A percentile compares a stretch with the other conserved stretches of the same genome.
These are phyloP conservation scores for Rhynchotus rufescens DNA, from an alignment of 2,797 vertebrate species.

Conservation along the genomic window DNA sequence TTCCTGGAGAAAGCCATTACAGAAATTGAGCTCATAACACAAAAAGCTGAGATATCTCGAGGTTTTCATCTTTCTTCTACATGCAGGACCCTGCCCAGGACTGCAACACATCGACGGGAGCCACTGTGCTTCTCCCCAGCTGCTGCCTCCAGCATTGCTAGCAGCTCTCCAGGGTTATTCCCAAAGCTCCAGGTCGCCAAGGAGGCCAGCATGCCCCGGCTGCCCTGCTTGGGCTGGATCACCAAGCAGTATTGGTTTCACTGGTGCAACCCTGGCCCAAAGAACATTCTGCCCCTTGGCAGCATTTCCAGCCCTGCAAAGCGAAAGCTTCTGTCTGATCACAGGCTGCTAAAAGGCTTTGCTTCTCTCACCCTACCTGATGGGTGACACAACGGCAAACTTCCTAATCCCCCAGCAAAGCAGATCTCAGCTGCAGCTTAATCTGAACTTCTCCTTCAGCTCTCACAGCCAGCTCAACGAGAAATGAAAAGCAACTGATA, in stretches of 20 bases:
- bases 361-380: neutral
- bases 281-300: neutral
- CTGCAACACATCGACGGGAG: neutral
- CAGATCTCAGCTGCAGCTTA: constrained; percentile 32
- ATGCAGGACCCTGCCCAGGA: neutral
- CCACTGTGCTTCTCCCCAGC: neutral
- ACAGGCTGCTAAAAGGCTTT: neutral
- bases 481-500: constrained; percentile 45
- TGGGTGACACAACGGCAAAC: neutral
- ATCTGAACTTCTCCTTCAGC: constrained; percentile 33
- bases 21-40: neutral
- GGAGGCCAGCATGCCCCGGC: neutral
- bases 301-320: neutral
- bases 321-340: neutral
- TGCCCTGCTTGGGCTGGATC: neutral
- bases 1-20: neutral
- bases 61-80: neutral
- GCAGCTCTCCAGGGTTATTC: neutral
- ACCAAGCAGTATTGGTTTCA: neutral
- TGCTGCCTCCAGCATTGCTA: neutral
- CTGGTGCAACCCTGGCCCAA: neutral
- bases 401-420: constrained; percentile 25
- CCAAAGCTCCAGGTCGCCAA: neutral
- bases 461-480: constrained; percentile 2
- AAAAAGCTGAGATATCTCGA: neutral